Evolutionary conservation across 2,797 vertebrate genomes (phyloP).

Genomic region (Tiaroga cobitis): DNA sequence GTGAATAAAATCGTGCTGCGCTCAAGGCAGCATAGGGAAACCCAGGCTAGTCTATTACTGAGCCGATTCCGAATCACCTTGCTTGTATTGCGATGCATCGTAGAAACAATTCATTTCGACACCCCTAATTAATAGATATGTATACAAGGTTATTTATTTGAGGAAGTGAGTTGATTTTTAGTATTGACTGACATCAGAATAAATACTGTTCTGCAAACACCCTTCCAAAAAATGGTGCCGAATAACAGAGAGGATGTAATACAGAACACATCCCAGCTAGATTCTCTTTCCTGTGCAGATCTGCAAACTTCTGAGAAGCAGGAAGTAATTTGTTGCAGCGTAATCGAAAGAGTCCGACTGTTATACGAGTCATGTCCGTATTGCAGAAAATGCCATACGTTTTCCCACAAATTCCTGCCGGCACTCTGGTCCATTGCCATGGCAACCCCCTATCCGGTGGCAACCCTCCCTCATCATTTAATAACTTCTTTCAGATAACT

Average conservation of each 20-base stretch:
- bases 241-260: background rate
- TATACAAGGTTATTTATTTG: background rate
- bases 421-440: slow-evolving; percentile 11
- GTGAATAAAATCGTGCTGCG: too few relatives aligned
- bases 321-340: background rate
- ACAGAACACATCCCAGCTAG: background rate
- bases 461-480: slow-evolving; percentile 37
- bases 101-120: too few relatives aligned
- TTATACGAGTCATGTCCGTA: background rate
- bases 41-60: too few relatives aligned
- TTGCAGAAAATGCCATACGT: slow-evolving; percentile 11
- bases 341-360: background rate
- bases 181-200: background rate
- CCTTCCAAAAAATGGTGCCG: background rate
- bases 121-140: too few relatives aligned
- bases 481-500: slow-evolving; percentile 47
- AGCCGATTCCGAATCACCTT: too few relatives aligned
- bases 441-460: slow-evolving; percentile 35
- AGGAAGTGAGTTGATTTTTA: background rate
- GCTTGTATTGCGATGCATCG: too few relatives aligned
- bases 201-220: background rate
- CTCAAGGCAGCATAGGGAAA: too few relatives aligned
- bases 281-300: slow-evolving; percentile 2
- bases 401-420: slow-evolving; percentile 36
- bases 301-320: slow-evolving; percentile 13